phyloP scores from a whole-genome alignment of 1,140 invertebrate genomes.

The Drosophila lowei region DNA sequence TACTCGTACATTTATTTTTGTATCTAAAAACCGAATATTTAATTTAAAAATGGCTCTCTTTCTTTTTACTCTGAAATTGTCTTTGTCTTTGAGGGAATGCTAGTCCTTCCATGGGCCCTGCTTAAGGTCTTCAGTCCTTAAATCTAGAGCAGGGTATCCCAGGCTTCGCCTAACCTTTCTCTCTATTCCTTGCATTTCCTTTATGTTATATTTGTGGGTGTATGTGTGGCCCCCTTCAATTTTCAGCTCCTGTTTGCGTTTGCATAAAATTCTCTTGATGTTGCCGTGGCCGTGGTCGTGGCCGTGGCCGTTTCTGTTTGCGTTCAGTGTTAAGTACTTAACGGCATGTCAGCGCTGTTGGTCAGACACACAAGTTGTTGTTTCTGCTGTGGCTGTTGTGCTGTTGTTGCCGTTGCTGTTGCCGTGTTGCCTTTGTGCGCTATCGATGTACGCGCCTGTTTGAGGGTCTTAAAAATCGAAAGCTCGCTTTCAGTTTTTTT shows the following conservation, averaged over 20 bases:
- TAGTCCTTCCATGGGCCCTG: too few species aligned
- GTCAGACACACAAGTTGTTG: conserved; percentile 39
- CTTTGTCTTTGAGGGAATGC: too few species aligned
- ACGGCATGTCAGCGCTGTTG: conserved; percentile 64
- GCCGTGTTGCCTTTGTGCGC: conserved; percentile 1
- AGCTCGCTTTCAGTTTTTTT: conserved; percentile 54
- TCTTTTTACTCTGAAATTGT: too few species aligned
- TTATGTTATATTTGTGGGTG: conserved; percentile 26
- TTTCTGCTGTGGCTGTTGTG: background rate
- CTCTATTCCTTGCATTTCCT: background rate
- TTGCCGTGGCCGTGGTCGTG: conserved; percentile 29
- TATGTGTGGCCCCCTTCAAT: conserved; percentile 32
- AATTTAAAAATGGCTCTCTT: too few species aligned
- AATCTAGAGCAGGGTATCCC: conserved; percentile 6
- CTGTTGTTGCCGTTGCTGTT: background rate
- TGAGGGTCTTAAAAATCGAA: conserved; percentile 62
- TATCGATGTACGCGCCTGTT: conserved; percentile 2
- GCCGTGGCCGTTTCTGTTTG: conserved; percentile 48
- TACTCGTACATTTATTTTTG: too few species aligned
- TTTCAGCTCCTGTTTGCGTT: conserved; percentile 51
- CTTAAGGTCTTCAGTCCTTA: too few species aligned
- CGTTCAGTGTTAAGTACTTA: conserved; percentile 72
- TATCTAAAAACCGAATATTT: too few species aligned
- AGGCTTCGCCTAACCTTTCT: background rate
- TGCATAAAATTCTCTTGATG: conserved; percentile 37